These are phyloP conservation scores for Potamarius usumacintae DNA, from an alignment of 2,113 vertebrate species.

Conservation along the genomic window DNA sequence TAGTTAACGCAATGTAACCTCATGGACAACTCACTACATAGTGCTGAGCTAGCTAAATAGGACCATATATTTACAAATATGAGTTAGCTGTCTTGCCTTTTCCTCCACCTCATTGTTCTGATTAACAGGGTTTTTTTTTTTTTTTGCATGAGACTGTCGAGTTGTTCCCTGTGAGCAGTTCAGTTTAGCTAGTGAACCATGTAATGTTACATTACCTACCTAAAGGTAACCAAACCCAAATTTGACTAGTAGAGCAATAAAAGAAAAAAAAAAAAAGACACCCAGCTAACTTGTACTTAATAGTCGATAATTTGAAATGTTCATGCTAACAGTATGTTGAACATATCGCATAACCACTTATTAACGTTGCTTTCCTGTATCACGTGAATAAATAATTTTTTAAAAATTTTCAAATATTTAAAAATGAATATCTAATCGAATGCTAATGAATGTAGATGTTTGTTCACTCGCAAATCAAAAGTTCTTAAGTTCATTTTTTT, in stretches of 20 bases:
- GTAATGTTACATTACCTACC: background rate
- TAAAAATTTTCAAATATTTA: background rate
- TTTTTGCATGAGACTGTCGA: background rate
- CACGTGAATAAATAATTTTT: background rate
- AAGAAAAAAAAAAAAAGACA: background rate
- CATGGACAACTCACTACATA: background rate
- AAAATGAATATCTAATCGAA: background rate
- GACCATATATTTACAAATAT: background rate
- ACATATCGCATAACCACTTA: too few species aligned
- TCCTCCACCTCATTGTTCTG: background rate
- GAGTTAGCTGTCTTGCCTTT: background rate
- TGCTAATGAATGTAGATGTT: background rate
- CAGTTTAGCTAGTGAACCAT: background rate
- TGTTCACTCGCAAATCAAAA: background rate
- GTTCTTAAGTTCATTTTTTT: constrained; percentile 38
- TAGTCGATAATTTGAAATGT: background rate
- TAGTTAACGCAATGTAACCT: background rate
- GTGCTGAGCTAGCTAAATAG: background rate
- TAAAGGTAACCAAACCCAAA: background rate
- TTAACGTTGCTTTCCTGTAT: too few species aligned
- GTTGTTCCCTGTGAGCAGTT: background rate
- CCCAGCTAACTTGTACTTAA: background rate
- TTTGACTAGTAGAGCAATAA: background rate
- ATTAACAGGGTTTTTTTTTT: background rate
- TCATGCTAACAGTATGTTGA: background rate